These are phyloP conservation scores for Albula goreensis DNA, from an alignment of 2,113 vertebrate species.

Conservation along the genomic window DNA sequence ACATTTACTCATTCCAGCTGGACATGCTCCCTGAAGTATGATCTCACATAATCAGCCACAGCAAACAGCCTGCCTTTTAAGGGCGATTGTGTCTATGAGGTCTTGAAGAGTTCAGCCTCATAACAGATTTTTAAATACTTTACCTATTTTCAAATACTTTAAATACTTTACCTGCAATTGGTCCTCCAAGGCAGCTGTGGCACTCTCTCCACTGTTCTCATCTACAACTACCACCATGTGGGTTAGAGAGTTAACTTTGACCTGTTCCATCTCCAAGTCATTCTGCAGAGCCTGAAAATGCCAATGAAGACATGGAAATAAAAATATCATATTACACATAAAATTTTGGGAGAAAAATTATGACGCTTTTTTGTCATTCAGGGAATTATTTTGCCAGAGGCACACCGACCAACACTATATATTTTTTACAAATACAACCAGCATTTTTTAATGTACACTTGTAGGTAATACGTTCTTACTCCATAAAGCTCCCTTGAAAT, in stretches of 20 bases:
- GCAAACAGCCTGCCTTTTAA: background rate
- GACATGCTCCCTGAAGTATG: background rate
- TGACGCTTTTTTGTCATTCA: no score
- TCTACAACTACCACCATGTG: constrained; percentile 99
- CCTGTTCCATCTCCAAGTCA: constrained; percentile 91
- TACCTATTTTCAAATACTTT: no score
- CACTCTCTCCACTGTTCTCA: constrained; percentile 87
- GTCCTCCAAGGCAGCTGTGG: constrained; percentile 86
- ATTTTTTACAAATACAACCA: background rate
- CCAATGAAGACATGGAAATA: constrained; percentile 2
- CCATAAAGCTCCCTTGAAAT: background rate
- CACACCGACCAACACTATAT: background rate
- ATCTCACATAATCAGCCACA: background rate
- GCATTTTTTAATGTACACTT: background rate
- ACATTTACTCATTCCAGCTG: background rate
- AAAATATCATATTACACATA: background rate
- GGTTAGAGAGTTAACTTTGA: constrained; percentile 96
- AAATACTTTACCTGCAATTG: constrained; percentile 82
- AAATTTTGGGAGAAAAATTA: background rate
- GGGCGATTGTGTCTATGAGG: background rate
- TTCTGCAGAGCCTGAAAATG: constrained; percentile 79
- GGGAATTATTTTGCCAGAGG: no score
- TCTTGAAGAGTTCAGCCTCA: background rate
- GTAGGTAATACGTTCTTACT: no score
- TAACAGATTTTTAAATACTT: no score